Evolutionary conservation across 2,888 invertebrate genomes (phyloP).

Genomic region (Boloria selene): DNA sequence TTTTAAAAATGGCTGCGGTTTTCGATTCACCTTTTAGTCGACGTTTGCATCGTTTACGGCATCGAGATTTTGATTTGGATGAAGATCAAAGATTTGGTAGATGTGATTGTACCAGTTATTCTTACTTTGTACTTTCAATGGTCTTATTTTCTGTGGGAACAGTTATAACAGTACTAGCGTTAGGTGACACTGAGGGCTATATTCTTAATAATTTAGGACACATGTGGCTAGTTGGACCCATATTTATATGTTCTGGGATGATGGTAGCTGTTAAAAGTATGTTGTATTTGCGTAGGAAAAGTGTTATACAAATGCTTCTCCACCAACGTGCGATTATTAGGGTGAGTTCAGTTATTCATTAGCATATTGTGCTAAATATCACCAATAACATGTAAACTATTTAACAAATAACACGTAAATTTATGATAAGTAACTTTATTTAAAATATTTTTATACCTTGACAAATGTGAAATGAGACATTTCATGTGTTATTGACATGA

Average conservation of each 20-base stretch:
- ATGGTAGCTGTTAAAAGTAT: slow-evolving; percentile 87
- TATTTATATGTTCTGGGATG: slow-evolving; percentile 86
- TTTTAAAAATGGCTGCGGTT: slow-evolving; percentile 81
- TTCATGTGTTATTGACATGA: too few relatives aligned
- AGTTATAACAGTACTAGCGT: slow-evolving; percentile 84
- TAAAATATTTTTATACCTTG: too few relatives aligned
- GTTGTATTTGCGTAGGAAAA: slow-evolving; percentile 84
- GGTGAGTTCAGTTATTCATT: slow-evolving; percentile 60
- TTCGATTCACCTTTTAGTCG: slow-evolving; percentile 84
- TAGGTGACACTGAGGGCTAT: slow-evolving; percentile 84
- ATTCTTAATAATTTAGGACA: slow-evolving; percentile 84
- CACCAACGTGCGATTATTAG: slow-evolving; percentile 84
- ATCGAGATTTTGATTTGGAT: slow-evolving; percentile 82
- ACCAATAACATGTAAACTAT: slow-evolving; percentile 9
- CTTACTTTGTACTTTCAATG: slow-evolving; percentile 84
- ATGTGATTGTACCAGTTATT: slow-evolving; percentile 86
- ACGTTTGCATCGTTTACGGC: slow-evolving; percentile 82
- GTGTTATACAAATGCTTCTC: slow-evolving; percentile 85
- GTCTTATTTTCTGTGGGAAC: slow-evolving; percentile 84
- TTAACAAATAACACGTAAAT: slow-evolving; percentile 19
- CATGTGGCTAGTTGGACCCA: slow-evolving; percentile 86
- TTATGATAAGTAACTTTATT: background rate
- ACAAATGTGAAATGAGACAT: too few relatives aligned
- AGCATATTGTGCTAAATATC: background rate
- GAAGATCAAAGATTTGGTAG: slow-evolving; percentile 84